Base-by-base conservation (phyloP, 1,140 invertebrate genomes). In the Bicyclus anynana region DNA sequence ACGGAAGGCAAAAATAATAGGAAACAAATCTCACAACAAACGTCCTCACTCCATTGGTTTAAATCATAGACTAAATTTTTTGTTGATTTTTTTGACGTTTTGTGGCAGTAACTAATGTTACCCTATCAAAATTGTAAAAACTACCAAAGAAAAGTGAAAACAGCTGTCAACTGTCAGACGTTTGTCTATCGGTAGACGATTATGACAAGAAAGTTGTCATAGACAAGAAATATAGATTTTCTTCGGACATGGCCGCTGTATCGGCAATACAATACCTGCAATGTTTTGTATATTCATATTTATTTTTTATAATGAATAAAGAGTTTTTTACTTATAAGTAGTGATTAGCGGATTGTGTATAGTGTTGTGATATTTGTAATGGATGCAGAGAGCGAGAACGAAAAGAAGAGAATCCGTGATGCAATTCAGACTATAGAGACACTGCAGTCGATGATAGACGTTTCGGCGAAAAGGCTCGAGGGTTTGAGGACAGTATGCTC, bases 371-470 rank as follows among this genome's bases (percentile, higher is more conserved):
- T 89, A 87, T 82, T 84, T 89, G 89, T 87, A 83, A 90, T 91
- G 89, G 89, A 90, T 81, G 87, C 82, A 76, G 89, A 90, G 63
- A 85, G 76, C 69, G 88, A 89, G 73, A 89, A 91, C 69, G 92
- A 93, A 80, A 89, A 89, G 71, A 87, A 90, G 76, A 89, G 85
- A 81, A 89, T 89, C 65, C 83, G 92, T 73, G 90, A 91, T 74
- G 91, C 93, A 80, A 91, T 94, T 74, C 94, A 96, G 72, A 84
- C 79, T 79, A 86, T 86, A 80, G 77, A 87, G 79, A 86, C 82
- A 67, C 80, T 86, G 53, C 96, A 98, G 91, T 95, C 94, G 68
- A 97, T 98, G 95, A 98, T 98, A 89, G 96, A 97, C 91, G 94
- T 97, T 85, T 97, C 95, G 74, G 95, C 96, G 54, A 94, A 96